Evolutionary conservation across 2,888 invertebrate genomes (phyloP), one percentile per base, ranked within the genome.

Genomic region (Protophormia terraenovae): DNA sequence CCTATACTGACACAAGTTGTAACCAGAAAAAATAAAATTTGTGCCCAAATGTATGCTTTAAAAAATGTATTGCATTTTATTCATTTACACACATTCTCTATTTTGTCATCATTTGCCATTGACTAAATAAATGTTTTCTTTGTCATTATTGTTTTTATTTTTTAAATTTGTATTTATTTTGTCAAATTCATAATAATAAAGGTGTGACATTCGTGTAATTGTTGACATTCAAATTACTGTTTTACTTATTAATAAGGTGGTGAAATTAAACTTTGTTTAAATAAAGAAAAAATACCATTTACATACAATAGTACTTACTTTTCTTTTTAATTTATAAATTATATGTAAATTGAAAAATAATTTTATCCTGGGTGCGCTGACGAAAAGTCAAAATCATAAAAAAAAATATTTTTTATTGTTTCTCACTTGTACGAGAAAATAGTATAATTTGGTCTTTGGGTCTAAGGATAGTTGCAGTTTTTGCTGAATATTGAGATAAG

Each of bases 191-290:
- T n/a, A 16, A 8, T 41, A 76, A 67, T 45, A 64, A 77, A 84
- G 77, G 84, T 80, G 84, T 60, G 72, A 76, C 76, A 67, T 35
- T 67, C 35, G 71, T 41, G 22, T n/a, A 29, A 32, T 66, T 66
- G 45, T 55, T 38, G 10, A 24, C 16, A 35, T 35, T 62, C 1
- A 45, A 32, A 22, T 60, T 47, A 10, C 12, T 19, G 0, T 22
- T 14, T 22, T 41, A n/a, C 41, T 55, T 71, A 12, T 8, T 8
- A 2, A 2, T 38, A 12, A 38, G 12, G 12, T 38, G 38, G 8
- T 38, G 38, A 12, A 53, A 8, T 53, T 24, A 53, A 24, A 53
- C 14, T 24, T 10, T 53, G 7, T n/a, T 47, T 47, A 16, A 47
- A 3, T 3, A 4, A n/a, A n/a, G n/a, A n/a, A n/a, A n/a, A n/a